Percentiles rank a stretch among this genome's conserved stretches.
phyloP scores from a whole-genome alignment of 2,113 vertebrate species.

The Arvicanthis niloticus region DNA sequence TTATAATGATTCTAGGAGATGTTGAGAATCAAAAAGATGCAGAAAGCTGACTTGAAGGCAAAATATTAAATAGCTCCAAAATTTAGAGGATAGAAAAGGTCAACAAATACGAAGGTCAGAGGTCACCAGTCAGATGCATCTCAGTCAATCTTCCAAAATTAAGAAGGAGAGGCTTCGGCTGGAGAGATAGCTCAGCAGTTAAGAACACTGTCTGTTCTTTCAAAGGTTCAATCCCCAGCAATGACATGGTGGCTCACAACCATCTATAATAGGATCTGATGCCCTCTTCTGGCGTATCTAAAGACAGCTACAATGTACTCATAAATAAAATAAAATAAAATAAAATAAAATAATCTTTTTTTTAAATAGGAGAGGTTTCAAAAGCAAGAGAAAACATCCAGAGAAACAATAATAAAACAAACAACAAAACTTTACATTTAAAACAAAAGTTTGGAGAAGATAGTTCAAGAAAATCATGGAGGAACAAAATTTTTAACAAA shows the following conservation, averaged over 20 bases:
- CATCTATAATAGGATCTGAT: too few relatives aligned
- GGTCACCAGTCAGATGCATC: background rate
- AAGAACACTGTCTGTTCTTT: too few relatives aligned
- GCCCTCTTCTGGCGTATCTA: too few relatives aligned
- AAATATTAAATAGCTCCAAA: too few relatives aligned
- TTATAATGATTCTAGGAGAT: background rate
- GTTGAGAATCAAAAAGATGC: background rate
- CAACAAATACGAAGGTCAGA: background rate
- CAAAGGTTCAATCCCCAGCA: too few relatives aligned
- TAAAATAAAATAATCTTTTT: too few relatives aligned
- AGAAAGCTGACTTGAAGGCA: background rate
- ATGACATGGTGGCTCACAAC: too few relatives aligned
- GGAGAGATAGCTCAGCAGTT: too few relatives aligned
- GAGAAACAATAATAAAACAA: background rate
- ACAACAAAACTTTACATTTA: background rate
- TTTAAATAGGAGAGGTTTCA: background rate
- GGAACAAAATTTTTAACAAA: background rate
- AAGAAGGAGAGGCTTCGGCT: background rate
- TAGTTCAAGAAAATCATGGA: background rate
- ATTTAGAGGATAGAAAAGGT: background rate
- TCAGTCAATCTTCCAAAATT: too few relatives aligned
- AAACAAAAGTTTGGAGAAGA: background rate
- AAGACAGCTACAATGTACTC: too few relatives aligned
- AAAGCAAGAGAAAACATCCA: background rate
- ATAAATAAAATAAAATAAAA: too few relatives aligned